Percentiles rank a stretch among this genome's conserved stretches.
Evolutionary conservation across 2,888 invertebrate species (phyloP).

Genomic region (Notocelia uddmanniana): DNA sequence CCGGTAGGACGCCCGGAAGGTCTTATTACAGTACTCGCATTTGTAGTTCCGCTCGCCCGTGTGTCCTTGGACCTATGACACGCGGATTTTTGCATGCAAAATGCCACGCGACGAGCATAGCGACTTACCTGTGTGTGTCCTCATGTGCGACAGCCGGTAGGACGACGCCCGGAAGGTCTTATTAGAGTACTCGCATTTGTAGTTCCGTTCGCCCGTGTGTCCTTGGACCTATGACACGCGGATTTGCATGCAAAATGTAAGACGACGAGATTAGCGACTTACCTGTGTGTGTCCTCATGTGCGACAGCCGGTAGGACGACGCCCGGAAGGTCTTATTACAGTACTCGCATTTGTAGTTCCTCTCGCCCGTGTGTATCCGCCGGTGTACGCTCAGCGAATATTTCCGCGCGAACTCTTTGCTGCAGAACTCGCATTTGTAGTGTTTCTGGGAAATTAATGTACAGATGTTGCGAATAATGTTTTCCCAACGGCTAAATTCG

Average conservation of each 20-base stretch:
- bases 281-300: slow-evolving; percentile 94
- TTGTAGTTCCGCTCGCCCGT: slow-evolving; percentile 95
- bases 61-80: slow-evolving; percentile 92
- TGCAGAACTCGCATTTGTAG: slow-evolving; percentile 95
- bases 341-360: slow-evolving; percentile 94
- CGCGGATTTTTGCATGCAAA: slow-evolving; percentile 95
- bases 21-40: slow-evolving; percentile 93
- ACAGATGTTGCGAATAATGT: too few species aligned
- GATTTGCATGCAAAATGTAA: too few species aligned
- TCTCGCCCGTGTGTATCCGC: slow-evolving; percentile 94
- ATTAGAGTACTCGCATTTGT: slow-evolving; percentile 92
- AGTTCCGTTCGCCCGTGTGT: too few species aligned
- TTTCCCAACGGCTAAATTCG: too few species aligned
- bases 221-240: too few species aligned
- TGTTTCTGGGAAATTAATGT: slow-evolving; percentile 88
- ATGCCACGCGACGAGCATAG: too few species aligned
- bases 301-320: slow-evolving; percentile 93
- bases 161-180: slow-evolving; percentile 95
- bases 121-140: slow-evolving; percentile 92
- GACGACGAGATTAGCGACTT: too few species aligned
- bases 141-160: slow-evolving; percentile 93
- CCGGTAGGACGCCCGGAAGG: slow-evolving; percentile 94
- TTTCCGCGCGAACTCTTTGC: slow-evolving; percentile 94
- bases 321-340: slow-evolving; percentile 94
- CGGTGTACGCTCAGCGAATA: slow-evolving; percentile 95